Evolutionary conservation across 2,797 vertebrate genomes (phyloP).

Genomic region (Mustela erminea): DNA sequence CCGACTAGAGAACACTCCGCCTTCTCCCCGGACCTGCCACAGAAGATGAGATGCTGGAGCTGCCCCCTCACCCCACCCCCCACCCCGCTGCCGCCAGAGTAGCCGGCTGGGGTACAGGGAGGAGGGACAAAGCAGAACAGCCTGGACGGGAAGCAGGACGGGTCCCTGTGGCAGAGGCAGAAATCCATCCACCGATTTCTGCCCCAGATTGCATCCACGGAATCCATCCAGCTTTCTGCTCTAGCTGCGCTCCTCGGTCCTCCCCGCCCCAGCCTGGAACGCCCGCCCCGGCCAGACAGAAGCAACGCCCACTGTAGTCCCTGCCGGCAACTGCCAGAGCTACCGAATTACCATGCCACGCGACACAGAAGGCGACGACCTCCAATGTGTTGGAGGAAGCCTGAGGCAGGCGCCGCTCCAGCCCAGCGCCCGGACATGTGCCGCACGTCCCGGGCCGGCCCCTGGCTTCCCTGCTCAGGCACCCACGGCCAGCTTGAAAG

Average conservation of each 20-base stretch:
- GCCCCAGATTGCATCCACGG: not conserved
- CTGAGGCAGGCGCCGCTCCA: fast-evolving
- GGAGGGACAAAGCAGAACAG: not conserved
- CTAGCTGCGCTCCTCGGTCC: not conserved
- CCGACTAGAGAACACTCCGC: not conserved
- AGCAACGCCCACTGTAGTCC: not conserved
- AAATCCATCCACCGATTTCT: not conserved
- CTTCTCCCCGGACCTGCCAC: not conserved
- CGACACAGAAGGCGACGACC: not conserved
- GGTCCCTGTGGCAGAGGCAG: not conserved
- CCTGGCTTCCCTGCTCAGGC: not conserved
- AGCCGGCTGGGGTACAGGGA: not conserved
- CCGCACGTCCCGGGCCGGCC: not conserved
- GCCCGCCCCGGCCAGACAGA: not conserved
- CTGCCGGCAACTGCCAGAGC: not conserved
- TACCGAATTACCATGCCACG: not conserved
- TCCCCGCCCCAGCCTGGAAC: not conserved
- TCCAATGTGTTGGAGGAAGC: not conserved
- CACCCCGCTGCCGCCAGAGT: fast-evolving
- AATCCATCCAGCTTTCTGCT: not conserved
- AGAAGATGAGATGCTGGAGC: not conserved
- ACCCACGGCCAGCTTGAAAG: not conserved
- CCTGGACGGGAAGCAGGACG: not conserved
- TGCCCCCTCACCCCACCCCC: too few species aligned
- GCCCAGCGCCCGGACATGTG: not conserved